A percentile compares a stretch with the other conserved stretches of the same genome.
Evolutionary conservation across 2,113 vertebrate genomes (phyloP).

Genomic region (Stegastes partitus): DNA sequence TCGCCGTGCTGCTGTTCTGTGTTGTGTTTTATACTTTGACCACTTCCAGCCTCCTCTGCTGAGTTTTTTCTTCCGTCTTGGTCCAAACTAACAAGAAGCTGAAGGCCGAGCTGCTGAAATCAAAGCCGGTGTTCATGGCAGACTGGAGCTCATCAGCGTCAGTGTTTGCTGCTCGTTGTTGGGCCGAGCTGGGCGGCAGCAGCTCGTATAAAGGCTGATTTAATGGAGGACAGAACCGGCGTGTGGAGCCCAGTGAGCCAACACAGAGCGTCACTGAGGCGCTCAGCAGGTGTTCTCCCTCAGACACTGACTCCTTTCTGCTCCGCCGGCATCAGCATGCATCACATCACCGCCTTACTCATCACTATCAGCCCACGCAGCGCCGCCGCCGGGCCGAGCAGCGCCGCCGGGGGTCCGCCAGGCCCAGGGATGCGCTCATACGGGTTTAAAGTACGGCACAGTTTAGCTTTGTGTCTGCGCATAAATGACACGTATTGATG

Average conservation of each 20-base stretch:
- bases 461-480: constrained; percentile 54
- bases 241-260: constrained; percentile 37
- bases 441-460: constrained; percentile 13
- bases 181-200: no score
- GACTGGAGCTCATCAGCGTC: no score
- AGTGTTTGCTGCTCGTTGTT: no score
- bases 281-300: constrained; percentile 77
- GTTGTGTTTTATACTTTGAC: no score
- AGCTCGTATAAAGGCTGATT: no score
- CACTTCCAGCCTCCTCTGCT: no score
- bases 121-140: no score
- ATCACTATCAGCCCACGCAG: constrained; percentile 41
- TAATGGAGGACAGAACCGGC: not conserved
- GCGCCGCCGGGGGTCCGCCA: no score
- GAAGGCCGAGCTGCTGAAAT: no score
- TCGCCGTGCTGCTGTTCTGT: no score
- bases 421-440: constrained; percentile 38
- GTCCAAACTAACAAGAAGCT: no score
- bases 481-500: constrained; percentile 52
- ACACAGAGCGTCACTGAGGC: constrained; percentile 60
- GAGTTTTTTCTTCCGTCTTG: no score
- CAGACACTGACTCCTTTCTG: constrained; percentile 80
- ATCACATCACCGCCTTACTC: constrained; percentile 74
- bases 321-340: constrained; percentile 75
- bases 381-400: not conserved